These are phyloP conservation scores for Pantherophis guttatus DNA, from an alignment of 2,113 vertebrate genomes.

Conservation along the genomic window DNA sequence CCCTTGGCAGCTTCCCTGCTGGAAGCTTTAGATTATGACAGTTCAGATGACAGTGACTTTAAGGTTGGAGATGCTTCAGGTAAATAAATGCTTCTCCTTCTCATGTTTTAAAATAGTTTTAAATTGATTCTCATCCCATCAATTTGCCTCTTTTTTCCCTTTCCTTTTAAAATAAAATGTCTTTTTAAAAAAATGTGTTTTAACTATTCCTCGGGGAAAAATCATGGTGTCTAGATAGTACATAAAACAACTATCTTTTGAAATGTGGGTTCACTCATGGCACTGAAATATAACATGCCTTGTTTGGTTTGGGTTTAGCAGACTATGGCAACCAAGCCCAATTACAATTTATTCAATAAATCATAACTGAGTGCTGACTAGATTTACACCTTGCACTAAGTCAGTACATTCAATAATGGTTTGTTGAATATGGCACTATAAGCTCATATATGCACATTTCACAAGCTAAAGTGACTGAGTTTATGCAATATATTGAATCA, in stretches of 20 bases:
- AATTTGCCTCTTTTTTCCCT: not conserved
- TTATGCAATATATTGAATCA: not conserved
- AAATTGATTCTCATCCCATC: not conserved
- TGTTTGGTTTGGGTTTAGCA: not conserved
- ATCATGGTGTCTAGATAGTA: not conserved
- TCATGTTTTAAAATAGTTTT: not conserved
- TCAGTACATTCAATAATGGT: not conserved
- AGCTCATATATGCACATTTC: not conserved
- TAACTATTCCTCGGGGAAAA: not conserved
- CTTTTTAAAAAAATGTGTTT: not conserved
- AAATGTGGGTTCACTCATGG: not conserved
- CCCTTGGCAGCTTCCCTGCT: slow-evolving; percentile 94
- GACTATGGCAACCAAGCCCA: not conserved
- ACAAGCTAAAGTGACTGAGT: not conserved
- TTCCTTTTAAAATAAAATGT: not conserved
- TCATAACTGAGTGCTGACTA: not conserved
- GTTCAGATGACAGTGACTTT: slow-evolving; percentile 99
- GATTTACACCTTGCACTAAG: not conserved
- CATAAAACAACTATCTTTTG: not conserved
- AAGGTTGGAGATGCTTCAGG: slow-evolving; percentile 98
- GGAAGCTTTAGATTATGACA: slow-evolving; percentile 98
- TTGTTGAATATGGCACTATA: not conserved
- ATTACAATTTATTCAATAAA: not conserved
- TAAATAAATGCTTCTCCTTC: slow-evolving; percentile 66
- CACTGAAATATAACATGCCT: not conserved